Conservation (phyloP, 2,797 vertebrate genomes). For the Mus caroli region DNA sequence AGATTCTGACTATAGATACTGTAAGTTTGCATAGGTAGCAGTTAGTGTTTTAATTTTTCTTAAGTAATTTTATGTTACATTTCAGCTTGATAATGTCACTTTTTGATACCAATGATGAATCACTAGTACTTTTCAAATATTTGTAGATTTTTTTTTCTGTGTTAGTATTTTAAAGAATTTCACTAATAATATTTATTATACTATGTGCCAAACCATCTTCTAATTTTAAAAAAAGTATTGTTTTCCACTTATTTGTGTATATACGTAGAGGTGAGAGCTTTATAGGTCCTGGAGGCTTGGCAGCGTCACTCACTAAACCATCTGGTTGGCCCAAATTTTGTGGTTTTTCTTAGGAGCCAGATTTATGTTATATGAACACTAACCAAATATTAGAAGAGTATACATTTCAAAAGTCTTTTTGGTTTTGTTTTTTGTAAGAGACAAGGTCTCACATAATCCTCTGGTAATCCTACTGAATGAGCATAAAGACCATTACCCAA, state of each 20-base stretch:
- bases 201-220: slow-evolving; percentile 15
- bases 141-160: slow-evolving; percentile 35
- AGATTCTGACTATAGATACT: not conserved
- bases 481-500: not conserved
- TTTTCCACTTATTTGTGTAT: not conserved
- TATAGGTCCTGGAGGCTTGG: not conserved
- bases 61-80: slow-evolving; percentile 54
- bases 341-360: not conserved
- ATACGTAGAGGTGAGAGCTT: not conserved
- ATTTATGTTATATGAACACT: not conserved
- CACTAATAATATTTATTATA: slow-evolving; percentile 26
- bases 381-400: slow-evolving; percentile 36
- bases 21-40: not conserved
- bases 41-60: not conserved
- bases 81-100: not conserved
- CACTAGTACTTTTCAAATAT: not conserved
- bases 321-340: not conserved
- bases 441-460: not conserved
- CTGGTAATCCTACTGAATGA: not conserved
- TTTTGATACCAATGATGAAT: slow-evolving; percentile 15
- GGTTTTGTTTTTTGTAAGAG: not conserved
- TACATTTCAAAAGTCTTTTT: not conserved
- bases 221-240: not conserved
- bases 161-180: slow-evolving; percentile 55
- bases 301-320: not conserved